phyloP scores from a whole-genome alignment of 2,113 vertebrate genomes.

The Psittacula cyanocephala region DNA sequence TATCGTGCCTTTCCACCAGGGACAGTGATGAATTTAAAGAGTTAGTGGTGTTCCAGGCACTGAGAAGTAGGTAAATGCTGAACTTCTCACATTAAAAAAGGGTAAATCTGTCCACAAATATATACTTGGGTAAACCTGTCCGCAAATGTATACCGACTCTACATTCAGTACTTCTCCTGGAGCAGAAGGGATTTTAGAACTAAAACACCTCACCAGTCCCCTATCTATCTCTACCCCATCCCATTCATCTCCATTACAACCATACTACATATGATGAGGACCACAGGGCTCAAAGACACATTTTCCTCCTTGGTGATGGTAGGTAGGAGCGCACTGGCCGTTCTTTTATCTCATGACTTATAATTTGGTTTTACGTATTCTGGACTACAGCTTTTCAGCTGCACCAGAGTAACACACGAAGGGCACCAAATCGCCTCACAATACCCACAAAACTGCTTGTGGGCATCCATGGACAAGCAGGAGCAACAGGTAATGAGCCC shows the following conservation, averaged over 20 bases:
- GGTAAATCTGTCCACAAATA: background rate
- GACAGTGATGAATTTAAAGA: background rate
- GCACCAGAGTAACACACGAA: background rate
- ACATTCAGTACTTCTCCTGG: background rate
- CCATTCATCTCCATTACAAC: background rate
- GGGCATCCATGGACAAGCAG: background rate
- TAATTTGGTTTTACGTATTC: background rate
- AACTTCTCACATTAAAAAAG: background rate
- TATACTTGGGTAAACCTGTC: background rate
- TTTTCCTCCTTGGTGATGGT: background rate
- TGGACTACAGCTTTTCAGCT: background rate
- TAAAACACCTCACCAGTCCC: background rate
- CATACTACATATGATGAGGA: fast-evolving
- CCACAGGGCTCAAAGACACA: background rate
- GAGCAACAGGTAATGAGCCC: background rate
- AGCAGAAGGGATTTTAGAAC: background rate
- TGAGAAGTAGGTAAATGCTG: background rate
- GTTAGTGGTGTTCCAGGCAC: background rate
- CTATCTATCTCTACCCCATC: background rate
- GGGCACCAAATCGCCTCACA: background rate
- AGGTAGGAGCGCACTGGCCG: background rate
- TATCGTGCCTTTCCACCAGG: background rate
- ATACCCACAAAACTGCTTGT: background rate
- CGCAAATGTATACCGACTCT: background rate
- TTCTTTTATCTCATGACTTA: background rate